Evolutionary conservation across 2,113 vertebrate genomes (phyloP), one percentile per base, ranked within the genome.

Genomic region (Leptosomus discolor): DNA sequence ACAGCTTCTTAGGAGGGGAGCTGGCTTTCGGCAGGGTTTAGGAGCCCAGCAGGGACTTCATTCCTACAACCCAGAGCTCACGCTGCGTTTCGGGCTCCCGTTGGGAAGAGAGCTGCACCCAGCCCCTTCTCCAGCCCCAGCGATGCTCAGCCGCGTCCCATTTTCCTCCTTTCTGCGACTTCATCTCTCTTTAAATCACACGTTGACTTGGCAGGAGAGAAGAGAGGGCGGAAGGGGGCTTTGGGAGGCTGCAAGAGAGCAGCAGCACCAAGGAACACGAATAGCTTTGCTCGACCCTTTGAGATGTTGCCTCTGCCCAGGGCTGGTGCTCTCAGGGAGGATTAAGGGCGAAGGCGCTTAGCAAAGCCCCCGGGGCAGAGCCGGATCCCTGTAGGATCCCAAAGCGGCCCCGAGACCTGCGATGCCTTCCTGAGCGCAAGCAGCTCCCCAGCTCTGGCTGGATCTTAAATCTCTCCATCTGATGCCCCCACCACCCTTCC

Each of bases 21-120:
- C 15, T 1, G 9, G 81, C 23, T 70, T 48, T 34, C 5, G 2
- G 45, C 36, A 13, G 75, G 69, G 89, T 57, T 92, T 74, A 84
- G 67, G 54, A 75, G 84, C 54, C 67, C 48, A 24, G 43, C 54
- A 12, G 37, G 37, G 37, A 8, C 56, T 61, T 77, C 29, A 8
- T 19, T 23, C 29, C 81, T 34, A 15, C 41, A 29, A 32, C 8
- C 15, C 21, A 5, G 63, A n/a, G 63, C 80, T 80, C 19, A 15
- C 0, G 1, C 12, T 26, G 24, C 1, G 0, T 58, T 79, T 43
- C 1, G 15, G 67, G 16, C 12, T 85, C 37, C 57, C 0, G 0
- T n/a, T 2, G 24, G 65, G 60, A 45, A 12, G 6, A 45, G 36
- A 46, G 18, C 19, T 14, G 8, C 21, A 15, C 34, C 18, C 64